Evolutionary conservation across 2,888 invertebrate genomes (phyloP).

Genomic region (Sepioteuthis lessoniana): DNA sequence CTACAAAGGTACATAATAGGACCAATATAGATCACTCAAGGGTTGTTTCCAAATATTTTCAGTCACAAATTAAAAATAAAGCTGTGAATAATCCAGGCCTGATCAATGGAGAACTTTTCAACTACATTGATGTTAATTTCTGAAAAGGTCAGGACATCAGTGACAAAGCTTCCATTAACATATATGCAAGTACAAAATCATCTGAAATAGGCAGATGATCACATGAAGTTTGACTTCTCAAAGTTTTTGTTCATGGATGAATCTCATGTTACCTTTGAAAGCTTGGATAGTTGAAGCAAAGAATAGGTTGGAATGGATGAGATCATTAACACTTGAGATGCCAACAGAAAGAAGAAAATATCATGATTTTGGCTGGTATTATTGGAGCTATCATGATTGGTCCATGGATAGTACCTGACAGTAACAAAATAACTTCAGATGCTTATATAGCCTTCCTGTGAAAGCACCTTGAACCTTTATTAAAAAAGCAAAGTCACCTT

Average conservation of each 20-base stretch:
- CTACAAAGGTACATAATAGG: no score
- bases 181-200: not conserved
- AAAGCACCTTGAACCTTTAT: not conserved
- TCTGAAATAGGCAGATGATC: not conserved
- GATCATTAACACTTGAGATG: no score
- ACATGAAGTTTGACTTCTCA: no score
- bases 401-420: not conserved
- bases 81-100: no score
- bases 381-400: not conserved
- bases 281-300: not conserved
- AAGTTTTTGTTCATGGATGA: not conserved
- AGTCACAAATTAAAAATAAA: no score
- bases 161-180: not conserved
- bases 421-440: not conserved
- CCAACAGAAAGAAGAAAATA: no score
- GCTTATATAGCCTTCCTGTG: not conserved
- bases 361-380: no score
- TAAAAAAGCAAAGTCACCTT: slow-evolving; percentile 2
- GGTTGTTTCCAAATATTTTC: no score
- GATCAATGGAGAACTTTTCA: no score
- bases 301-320: not conserved
- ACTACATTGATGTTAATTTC: no score
- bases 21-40: no score
- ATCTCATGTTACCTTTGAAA: not conserved
- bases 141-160: not conserved